phyloP scores from a whole-genome alignment of 2,888 invertebrate genomes.

The Rhogogaster chlorosoma region DNA sequence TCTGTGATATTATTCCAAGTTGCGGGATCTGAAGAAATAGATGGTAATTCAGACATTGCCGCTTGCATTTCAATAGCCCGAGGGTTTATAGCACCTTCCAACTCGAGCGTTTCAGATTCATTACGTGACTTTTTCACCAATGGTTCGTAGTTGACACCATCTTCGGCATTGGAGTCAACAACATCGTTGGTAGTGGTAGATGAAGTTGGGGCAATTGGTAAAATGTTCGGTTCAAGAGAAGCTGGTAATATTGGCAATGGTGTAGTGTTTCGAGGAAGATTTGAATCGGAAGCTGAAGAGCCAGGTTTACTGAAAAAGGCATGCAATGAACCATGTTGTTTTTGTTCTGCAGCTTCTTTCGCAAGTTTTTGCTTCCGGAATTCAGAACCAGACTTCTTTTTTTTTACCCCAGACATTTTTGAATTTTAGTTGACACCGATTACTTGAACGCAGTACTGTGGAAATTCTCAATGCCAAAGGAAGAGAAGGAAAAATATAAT shows the following conservation, averaged over 20 bases:
- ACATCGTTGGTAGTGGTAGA: background rate
- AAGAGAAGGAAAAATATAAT: background rate
- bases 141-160: constrained; percentile 6
- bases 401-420: too few relatives aligned
- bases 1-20: constrained; percentile 42
- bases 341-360: too few relatives aligned
- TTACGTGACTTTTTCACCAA: background rate
- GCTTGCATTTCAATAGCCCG: background rate
- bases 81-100: background rate
- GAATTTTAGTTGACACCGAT: too few relatives aligned
- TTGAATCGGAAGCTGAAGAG: constrained; percentile 9
- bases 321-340: too few relatives aligned
- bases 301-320: too few relatives aligned
- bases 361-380: too few relatives aligned
- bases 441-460: too few relatives aligned
- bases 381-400: too few relatives aligned
- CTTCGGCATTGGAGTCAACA: background rate
- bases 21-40: constrained; percentile 25
- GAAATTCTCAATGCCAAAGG: background rate
- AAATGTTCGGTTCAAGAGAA: background rate
- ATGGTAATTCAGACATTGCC: background rate
- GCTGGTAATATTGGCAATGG: background rate
- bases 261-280: background rate
- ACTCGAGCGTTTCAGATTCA: background rate
- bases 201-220: background rate